Conservation (phyloP, 2,113 vertebrate genomes). For the Vidua macroura region DNA sequence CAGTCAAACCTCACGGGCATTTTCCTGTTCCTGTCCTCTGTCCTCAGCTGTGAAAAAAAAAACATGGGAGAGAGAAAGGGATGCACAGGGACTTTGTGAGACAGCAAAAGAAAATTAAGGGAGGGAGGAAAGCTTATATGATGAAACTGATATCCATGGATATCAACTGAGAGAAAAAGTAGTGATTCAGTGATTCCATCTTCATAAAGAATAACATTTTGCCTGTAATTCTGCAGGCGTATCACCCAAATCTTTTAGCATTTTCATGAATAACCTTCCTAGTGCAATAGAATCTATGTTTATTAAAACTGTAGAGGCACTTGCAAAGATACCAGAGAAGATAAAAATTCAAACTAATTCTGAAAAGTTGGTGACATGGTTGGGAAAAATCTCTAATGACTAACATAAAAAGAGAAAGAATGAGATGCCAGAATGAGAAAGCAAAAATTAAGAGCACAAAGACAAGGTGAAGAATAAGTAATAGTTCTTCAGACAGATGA, state of each 20-base stretch:
- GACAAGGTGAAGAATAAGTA: neutral
- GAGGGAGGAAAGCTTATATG: neutral
- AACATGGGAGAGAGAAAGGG: neutral
- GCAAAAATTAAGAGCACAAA: neutral
- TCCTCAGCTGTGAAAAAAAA: neutral
- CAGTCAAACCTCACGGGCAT: neutral
- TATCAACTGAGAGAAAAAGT: neutral
- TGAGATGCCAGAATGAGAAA: neutral
- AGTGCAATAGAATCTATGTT: neutral
- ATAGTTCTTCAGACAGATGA: neutral
- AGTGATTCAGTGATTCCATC: neutral
- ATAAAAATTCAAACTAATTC: neutral
- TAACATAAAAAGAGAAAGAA: neutral
- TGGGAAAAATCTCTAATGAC: neutral
- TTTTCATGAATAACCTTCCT: neutral
- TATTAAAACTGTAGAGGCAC: neutral
- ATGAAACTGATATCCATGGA: neutral
- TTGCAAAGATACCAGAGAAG: neutral
- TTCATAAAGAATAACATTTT: neutral
- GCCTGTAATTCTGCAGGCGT: neutral
- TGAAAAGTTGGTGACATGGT: neutral
- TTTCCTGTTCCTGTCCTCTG: neutral
- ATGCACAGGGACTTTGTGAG: neutral
- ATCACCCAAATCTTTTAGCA: neutral
- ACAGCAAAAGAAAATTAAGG: neutral